phyloP scores from a whole-genome alignment of 2,113 vertebrate genomes.

The Erpornis zantholeuca region DNA sequence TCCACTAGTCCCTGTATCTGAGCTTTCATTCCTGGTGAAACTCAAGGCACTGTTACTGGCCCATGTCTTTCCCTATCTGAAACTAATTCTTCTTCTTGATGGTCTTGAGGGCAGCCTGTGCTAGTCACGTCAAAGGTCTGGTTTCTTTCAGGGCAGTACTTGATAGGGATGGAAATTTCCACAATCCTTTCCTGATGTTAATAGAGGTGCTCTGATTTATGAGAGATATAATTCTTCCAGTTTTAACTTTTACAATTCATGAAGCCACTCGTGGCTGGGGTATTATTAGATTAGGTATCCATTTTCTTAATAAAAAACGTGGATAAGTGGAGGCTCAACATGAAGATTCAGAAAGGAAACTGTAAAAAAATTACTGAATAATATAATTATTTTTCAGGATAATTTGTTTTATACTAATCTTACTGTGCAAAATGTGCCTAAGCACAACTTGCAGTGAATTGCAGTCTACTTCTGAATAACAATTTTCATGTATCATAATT shows the following conservation, averaged over 20 bases:
- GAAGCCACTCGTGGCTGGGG: not conserved
- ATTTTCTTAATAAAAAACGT: slow-evolving; percentile 5
- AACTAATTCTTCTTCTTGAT: not conserved
- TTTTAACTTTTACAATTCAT: not conserved
- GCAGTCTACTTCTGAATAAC: not conserved
- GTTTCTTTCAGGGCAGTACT: slow-evolving; percentile 24
- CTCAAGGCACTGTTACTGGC: not conserved
- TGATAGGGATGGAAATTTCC: slow-evolving; percentile 28
- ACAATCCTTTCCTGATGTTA: not conserved
- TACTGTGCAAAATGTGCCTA: not conserved
- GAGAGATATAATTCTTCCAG: not conserved
- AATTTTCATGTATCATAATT: not conserved
- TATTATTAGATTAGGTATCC: slow-evolving; percentile 5
- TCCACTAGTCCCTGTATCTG: not conserved
- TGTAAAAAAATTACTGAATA: not conserved
- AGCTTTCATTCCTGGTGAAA: not conserved
- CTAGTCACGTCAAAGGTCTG: slow-evolving; percentile 26
- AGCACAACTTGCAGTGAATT: not conserved
- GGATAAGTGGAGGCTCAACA: not conserved
- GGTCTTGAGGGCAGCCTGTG: not conserved
- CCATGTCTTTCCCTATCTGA: not conserved
- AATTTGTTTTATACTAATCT: not conserved
- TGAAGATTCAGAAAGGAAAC: not conserved
- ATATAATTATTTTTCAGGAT: not conserved
- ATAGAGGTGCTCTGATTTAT: slow-evolving; percentile 13